Conservation (phyloP, 2,888 invertebrate genomes). For the Noctua janthina region DNA sequence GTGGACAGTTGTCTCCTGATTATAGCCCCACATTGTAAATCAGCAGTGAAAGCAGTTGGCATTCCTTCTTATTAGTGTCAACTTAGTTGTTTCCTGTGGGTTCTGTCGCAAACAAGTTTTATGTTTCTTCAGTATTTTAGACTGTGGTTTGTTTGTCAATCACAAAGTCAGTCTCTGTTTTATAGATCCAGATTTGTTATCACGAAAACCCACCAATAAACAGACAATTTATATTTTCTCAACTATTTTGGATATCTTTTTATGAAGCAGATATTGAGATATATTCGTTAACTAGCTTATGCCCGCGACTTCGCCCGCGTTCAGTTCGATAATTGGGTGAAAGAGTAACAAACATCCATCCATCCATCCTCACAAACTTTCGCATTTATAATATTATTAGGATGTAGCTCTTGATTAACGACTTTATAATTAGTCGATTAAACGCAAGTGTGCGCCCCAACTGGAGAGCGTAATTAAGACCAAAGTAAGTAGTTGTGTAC, state of each 20-base stretch:
- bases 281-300: no score
- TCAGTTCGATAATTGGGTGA: no score
- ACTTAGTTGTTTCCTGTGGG: constrained; percentile 16
- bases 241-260: background rate
- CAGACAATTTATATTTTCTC: background rate
- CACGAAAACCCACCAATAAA: background rate
- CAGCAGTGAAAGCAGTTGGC: constrained; percentile 5
- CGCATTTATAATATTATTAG: no score
- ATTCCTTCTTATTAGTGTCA: constrained; percentile 33
- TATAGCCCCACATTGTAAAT: constrained; percentile 14
- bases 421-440: constrained; percentile 17
- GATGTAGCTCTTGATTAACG: background rate
- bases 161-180: constrained; percentile 14
- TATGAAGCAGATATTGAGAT: background rate
- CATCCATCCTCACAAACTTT: no score
- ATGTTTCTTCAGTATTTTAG: constrained; percentile 9
- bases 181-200: constrained; percentile 31
- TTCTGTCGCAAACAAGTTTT: constrained; percentile 12
- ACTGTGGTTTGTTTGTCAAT: constrained; percentile 9
- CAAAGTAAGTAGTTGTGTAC: constrained; percentile 51
- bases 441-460: constrained; percentile 33
- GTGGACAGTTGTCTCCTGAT: background rate
- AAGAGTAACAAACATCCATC: no score
- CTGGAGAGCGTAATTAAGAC: constrained; percentile 60
- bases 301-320: no score